Conservation (phyloP, 2,797 vertebrate genomes). For the Erpetoichthys calabaricus region DNA sequence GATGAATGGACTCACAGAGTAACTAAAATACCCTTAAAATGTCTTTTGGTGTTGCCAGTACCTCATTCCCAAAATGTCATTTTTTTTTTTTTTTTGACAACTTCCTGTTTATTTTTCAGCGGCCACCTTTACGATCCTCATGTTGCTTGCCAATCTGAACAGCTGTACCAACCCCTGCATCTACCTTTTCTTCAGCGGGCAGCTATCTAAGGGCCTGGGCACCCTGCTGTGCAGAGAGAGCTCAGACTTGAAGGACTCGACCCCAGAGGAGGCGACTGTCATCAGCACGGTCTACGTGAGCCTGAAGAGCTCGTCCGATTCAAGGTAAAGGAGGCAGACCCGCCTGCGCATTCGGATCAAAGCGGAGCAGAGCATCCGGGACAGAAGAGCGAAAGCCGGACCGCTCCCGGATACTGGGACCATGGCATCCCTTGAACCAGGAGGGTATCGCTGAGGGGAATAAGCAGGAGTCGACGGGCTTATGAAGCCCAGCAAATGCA, state of each 20-base stretch:
- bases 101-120: conserved; percentile 25
- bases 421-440: no score
- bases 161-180: conserved; percentile 58
- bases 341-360: no score
- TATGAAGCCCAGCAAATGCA: no score
- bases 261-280: conserved; percentile 39
- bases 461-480: no score
- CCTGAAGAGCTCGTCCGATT: conserved; percentile 37
- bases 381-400: no score
- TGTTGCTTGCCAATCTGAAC: conserved; percentile 56
- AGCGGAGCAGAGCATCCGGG: no score
- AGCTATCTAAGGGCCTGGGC: conserved; percentile 26
- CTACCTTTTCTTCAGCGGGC: conserved; percentile 46
- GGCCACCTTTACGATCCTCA: conserved; percentile 47
- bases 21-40: no score
- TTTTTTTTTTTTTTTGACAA: not conserved
- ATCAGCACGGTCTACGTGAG: conserved; percentile 46
- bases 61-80: not conserved
- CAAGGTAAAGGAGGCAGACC: conserved; percentile 19
- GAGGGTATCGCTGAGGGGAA: no score
- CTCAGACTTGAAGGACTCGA: conserved; percentile 26
- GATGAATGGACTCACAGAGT: no score
- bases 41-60: no score
- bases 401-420: no score
- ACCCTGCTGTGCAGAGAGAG: conserved; percentile 22